These are phyloP conservation scores for Desmodus rotundus DNA, from an alignment of 2,113 vertebrate species.

Conservation along the genomic window DNA sequence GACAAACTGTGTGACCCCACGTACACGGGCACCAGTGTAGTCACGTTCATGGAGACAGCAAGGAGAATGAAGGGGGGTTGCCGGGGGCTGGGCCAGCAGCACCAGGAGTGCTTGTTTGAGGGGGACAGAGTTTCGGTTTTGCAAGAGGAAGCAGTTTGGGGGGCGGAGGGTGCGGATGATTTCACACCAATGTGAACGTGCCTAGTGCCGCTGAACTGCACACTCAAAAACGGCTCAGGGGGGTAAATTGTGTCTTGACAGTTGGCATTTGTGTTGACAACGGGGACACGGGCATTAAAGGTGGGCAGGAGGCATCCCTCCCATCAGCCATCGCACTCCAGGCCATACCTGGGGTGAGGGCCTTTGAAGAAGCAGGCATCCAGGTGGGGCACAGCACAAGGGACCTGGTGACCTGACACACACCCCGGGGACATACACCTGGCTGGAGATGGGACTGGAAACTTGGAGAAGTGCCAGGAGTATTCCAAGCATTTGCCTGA, in stretches of 20 bases:
- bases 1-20: too few species aligned
- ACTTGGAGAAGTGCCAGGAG: neutral
- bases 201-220: neutral
- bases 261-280: neutral
- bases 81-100: too few species aligned
- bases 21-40: too few species aligned
- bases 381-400: neutral
- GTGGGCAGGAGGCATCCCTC: neutral
- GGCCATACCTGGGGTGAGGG: neutral
- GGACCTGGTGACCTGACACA: neutral
- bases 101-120: neutral
- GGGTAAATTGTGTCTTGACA: neutral
- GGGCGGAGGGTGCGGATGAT: accelerated
- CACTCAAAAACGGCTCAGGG: neutral
- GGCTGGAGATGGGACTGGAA: neutral
- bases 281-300: neutral
- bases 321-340: neutral
- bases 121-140: neutral
- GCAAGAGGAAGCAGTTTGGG: neutral
- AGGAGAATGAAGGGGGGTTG: too few species aligned
- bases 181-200: too few species aligned
- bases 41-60: too few species aligned
- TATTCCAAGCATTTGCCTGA: neutral
- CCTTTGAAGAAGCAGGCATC: neutral
- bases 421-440: neutral